Base-by-base conservation (phyloP, 1,140 invertebrate genomes). In the Hyposmocoma kahamanoa region DNA sequence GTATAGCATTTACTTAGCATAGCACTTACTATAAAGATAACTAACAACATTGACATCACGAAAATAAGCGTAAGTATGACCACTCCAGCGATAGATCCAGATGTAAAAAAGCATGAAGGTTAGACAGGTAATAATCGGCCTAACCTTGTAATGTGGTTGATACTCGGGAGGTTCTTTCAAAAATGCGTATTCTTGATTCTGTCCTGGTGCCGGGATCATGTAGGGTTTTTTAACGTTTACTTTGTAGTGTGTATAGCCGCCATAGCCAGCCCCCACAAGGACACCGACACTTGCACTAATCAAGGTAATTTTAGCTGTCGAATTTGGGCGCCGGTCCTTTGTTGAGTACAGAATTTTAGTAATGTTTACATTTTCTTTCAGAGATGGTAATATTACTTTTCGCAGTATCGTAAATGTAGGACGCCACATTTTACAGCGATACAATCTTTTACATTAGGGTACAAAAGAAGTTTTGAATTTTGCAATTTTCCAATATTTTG, bases 231-330 rank as follows among this genome's bases (percentile, higher is more conserved):
- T 80, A 0, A 54, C 22, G 56, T 87, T 87, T 28, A 87, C 72
- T 63, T 82, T 78, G 41, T 86, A 86, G 59, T 87, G 86, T 1
- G 84, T 86, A 57, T 86, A 87, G 50, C 79, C 83, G 22, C 82
- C 81, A 62, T 86, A 87, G 10, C 83, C 83, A 0, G 75, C 77
- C 1, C 86, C 86, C 18, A 87, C 30, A 11, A 87, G 59, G 34
- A 82, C 64, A 39, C 86, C 86, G n/a, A 86, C 73, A 67, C 84
- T 83, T 2, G 84, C 84, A 55, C 84, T 83, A 0, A 86, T 62
- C 18, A 86, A 49, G 11, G 85, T 84, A 51, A 87, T 50, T 48
- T 78, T 82, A 19, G 72, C 60, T 13, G 80, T 77, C 11, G 76
- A 76, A 47, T 61, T 77, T 18, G 82, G 72, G 13, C 69, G 28